Percentiles rank a stretch among this genome's conserved stretches.
These are phyloP conservation scores for Lichenostomus cassidix DNA, from an alignment of 2,113 vertebrate genomes.

Conservation along the genomic window DNA sequence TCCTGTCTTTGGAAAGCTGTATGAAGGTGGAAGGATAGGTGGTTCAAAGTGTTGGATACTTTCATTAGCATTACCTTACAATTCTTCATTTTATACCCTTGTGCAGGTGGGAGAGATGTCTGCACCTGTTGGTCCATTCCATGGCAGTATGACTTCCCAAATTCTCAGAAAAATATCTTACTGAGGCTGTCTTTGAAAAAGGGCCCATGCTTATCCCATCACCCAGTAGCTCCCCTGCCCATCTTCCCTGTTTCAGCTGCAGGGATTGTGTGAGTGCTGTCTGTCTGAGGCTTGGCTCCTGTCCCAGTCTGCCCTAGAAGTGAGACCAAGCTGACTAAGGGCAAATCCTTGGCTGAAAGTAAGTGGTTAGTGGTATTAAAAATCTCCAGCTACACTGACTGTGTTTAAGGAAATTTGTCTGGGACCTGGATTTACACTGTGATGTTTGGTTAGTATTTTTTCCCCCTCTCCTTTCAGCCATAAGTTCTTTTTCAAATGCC, in stretches of 20 bases:
- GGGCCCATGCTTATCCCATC: neutral
- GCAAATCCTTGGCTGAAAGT: neutral
- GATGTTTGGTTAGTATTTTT: neutral
- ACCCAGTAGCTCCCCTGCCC: neutral
- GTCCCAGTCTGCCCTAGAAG: neutral
- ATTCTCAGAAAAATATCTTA: accelerated
- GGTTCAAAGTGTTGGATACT: neutral
- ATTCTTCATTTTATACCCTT: neutral
- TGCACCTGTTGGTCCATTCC: neutral
- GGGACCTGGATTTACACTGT: neutral
- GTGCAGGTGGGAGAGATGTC: neutral
- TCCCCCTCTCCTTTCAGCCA: neutral
- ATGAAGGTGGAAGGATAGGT: neutral
- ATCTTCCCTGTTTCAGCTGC: accelerated
- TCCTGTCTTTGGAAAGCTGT: neutral
- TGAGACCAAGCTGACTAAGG: neutral
- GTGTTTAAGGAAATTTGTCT: neutral
- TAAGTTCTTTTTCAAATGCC: neutral
- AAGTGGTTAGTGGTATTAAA: neutral
- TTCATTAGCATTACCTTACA: neutral
- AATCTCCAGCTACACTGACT: neutral
- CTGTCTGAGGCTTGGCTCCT: neutral
- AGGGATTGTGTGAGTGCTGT: neutral
- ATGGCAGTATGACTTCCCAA: neutral
- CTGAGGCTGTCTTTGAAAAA: neutral